phyloP scores from a whole-genome alignment of 2,797 vertebrate species.

The Gobio occitaniae region DNA sequence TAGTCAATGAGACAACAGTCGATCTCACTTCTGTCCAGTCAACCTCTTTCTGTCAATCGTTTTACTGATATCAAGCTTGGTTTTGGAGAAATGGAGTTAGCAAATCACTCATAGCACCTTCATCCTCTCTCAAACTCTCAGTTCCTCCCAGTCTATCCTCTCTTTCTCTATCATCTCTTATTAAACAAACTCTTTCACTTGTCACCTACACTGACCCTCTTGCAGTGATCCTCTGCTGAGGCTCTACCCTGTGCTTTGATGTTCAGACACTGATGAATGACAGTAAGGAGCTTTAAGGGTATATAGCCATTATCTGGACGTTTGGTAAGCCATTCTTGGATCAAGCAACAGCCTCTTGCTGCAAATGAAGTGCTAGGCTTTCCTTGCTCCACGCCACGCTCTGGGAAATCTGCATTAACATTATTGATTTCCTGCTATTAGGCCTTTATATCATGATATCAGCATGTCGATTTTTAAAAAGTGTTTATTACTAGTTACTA shows the following conservation, averaged over 20 bases:
- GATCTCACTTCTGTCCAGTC: background rate
- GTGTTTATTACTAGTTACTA: too few relatives aligned
- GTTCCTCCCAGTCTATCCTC: constrained; percentile 10
- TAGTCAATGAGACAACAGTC: background rate
- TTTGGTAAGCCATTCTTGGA: constrained; percentile 32
- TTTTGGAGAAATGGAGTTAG: background rate
- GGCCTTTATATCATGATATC: background rate
- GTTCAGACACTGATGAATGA: constrained; percentile 20
- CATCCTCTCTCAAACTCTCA: background rate
- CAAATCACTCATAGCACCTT: background rate
- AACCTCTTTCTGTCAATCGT: background rate
- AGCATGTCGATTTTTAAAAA: background rate
- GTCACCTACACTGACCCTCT: constrained; percentile 27
- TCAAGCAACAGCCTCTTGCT: constrained; percentile 4
- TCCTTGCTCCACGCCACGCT: constrained; percentile 4
- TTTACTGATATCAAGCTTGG: background rate
- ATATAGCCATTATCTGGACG: background rate
- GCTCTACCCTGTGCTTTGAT: constrained; percentile 23
- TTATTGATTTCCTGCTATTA: constrained; percentile 44
- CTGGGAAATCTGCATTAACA: constrained; percentile 18
- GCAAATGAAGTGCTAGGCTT: constrained; percentile 33
- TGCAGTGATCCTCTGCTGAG: constrained; percentile 20
- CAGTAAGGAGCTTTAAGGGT: constrained; percentile 33
- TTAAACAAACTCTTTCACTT: background rate
- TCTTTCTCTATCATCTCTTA: constrained; percentile 4